Conservation (phyloP, 2,797 vertebrate genomes). For the Tapera naevia region DNA sequence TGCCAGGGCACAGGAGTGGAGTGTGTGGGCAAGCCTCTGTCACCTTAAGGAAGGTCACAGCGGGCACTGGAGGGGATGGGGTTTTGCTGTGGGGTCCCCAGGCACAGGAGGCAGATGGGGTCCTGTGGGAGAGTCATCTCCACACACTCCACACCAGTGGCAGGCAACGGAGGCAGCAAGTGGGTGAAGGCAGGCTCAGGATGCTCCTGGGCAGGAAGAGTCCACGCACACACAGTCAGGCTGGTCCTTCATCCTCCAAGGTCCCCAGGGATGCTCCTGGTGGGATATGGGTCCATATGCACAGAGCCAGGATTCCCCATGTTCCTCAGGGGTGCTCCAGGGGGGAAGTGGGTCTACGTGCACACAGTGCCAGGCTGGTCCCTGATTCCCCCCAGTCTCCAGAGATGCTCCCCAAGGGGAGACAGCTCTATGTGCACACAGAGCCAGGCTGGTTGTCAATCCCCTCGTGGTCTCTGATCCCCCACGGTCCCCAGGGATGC, state of each 20-base stretch:
- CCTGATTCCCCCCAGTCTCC: too few species aligned
- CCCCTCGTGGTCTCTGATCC: not conserved
- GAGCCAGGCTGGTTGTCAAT: not conserved
- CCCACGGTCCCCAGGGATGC: not conserved
- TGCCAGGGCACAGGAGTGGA: not conserved
- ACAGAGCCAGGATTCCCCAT: not conserved
- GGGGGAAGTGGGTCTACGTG: too few species aligned
- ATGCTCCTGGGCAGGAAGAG: not conserved
- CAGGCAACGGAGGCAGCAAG: not conserved
- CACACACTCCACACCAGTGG: rapidly evolving
- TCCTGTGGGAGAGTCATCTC: rapidly evolving
- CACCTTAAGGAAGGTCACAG: not conserved
- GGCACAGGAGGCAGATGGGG: rapidly evolving
- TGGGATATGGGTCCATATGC: not conserved
- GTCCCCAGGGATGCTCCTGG: not conserved
- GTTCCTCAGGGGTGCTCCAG: not conserved
- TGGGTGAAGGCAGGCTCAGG: not conserved
- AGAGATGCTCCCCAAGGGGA: not conserved
- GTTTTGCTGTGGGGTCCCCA: rapidly evolving
- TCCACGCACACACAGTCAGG: not conserved
- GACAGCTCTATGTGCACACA: not conserved
- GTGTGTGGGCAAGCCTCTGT: rapidly evolving
- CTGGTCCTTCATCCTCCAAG: not conserved
- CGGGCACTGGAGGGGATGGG: rapidly evolving
- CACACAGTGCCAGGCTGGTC: not conserved